These are phyloP conservation scores for Anoplolepis gracilipes DNA, from an alignment of 1,140 invertebrate genomes.

Conservation along the genomic window DNA sequence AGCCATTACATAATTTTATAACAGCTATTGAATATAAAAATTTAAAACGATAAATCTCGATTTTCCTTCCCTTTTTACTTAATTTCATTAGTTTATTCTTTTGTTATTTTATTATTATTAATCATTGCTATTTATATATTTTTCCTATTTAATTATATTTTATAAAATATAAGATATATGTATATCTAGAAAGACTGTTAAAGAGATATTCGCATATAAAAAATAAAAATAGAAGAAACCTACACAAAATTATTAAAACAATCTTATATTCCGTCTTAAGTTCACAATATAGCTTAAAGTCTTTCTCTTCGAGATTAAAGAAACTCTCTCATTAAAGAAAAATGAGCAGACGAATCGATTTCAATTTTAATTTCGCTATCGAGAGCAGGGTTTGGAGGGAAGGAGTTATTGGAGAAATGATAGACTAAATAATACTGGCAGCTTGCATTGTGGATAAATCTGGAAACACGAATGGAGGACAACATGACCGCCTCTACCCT, in stretches of 20 bases:
- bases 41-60: neutral
- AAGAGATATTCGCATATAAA: neutral
- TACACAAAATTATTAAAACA: neutral
- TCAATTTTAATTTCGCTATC: neutral
- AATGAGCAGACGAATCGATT: neutral
- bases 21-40: neutral
- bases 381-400: neutral
- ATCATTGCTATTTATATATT: neutral
- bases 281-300: neutral
- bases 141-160: neutral
- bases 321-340: neutral
- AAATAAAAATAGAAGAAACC: neutral
- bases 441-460: conserved; percentile 9
- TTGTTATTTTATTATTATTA: neutral
- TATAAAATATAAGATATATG: neutral
- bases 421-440: conserved; percentile 33
- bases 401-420: conserved; percentile 10
- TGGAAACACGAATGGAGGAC: conserved; percentile 4
- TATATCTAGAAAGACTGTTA: neutral
- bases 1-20: neutral
- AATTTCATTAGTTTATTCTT: neutral
- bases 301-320: neutral
- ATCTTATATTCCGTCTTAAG: neutral
- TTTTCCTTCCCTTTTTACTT: neutral
- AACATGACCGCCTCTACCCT: neutral